Conservation (phyloP, 2,797 vertebrate species). For the Myripristis jacobus region DNA sequence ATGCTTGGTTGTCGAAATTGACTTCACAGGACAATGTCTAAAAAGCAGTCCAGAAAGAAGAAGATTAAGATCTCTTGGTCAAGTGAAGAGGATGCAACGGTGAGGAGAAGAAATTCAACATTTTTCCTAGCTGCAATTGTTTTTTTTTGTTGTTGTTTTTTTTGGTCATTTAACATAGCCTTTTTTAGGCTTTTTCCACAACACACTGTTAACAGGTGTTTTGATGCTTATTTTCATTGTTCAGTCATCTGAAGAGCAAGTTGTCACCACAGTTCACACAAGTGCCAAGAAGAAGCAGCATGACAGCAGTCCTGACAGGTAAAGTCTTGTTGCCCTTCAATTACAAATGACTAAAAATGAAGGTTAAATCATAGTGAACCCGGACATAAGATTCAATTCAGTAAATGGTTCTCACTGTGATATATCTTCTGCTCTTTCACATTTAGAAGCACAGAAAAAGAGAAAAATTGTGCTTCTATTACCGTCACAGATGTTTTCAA, state of each 20-base stretch:
- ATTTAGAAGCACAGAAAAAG: conserved; percentile 40
- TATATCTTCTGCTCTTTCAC: conserved; percentile 35
- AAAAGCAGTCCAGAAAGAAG: conserved; percentile 84
- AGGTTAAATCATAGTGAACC: not conserved
- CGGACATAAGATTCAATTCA: not conserved
- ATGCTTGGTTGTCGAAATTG: not conserved
- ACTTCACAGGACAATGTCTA: conserved; percentile 57
- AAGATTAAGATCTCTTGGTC: conserved; percentile 69
- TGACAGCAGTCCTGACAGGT: conserved; percentile 50
- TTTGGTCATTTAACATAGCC: not conserved
- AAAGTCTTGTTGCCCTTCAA: not conserved
- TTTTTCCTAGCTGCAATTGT: too few relatives aligned
- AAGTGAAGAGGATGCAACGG: conserved; percentile 78
- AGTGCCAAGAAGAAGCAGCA: conserved; percentile 5
- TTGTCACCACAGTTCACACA: conserved; percentile 15
- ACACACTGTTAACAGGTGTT: not conserved
- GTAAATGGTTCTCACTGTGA: conserved; percentile 1
- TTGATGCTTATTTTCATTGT: not conserved
- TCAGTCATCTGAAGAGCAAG: conserved; percentile 21
- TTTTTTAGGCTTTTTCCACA: not conserved
- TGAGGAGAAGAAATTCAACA: conserved; percentile 61
- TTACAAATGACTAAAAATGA: not conserved
- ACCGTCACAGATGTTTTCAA: conserved; percentile 32
- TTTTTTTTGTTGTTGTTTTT: too few relatives aligned
- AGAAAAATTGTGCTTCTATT: not conserved